Conservation (phyloP, 1,140 invertebrate species). For the Pararge aegeria region DNA sequence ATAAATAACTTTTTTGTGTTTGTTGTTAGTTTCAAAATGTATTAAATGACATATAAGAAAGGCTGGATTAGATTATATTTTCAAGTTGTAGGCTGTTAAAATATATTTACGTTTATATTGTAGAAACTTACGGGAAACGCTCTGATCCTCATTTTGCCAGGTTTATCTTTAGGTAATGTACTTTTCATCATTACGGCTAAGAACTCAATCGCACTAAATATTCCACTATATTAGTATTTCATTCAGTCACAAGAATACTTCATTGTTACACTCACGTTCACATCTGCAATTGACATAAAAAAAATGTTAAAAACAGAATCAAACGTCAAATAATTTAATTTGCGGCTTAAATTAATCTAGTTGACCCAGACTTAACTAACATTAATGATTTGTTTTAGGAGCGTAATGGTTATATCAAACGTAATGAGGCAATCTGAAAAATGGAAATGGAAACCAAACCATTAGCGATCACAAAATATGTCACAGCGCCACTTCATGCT, state of each 20-base stretch:
- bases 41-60: too few relatives aligned
- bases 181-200: slow-evolving; percentile 84
- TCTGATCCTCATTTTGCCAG: slow-evolving; percentile 97
- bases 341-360: slow-evolving; percentile 85
- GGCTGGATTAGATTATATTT: too few relatives aligned
- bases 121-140: slow-evolving; percentile 91
- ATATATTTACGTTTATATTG: too few relatives aligned
- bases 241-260: slow-evolving; percentile 60
- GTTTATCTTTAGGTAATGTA: slow-evolving; percentile 89
- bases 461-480: slow-evolving; percentile 22
- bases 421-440: background rate
- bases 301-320: slow-evolving; percentile 22
- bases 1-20: too few relatives aligned
- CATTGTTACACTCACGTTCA: slow-evolving; percentile 67
- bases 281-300: slow-evolving; percentile 67
- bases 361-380: slow-evolving; percentile 82
- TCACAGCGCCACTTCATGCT: slow-evolving; percentile 42
- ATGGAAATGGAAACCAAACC: slow-evolving; percentile 21
- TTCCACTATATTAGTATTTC: slow-evolving; percentile 46
- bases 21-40: too few relatives aligned
- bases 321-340: slow-evolving; percentile 30
- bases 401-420: background rate
- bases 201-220: slow-evolving; percentile 43
- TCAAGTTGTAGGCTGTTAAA: too few relatives aligned
- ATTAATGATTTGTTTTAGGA: slow-evolving; percentile 6